Evolutionary conservation across 2,797 vertebrate species (phyloP).

Genomic region (Hemitrygon akajei): DNA sequence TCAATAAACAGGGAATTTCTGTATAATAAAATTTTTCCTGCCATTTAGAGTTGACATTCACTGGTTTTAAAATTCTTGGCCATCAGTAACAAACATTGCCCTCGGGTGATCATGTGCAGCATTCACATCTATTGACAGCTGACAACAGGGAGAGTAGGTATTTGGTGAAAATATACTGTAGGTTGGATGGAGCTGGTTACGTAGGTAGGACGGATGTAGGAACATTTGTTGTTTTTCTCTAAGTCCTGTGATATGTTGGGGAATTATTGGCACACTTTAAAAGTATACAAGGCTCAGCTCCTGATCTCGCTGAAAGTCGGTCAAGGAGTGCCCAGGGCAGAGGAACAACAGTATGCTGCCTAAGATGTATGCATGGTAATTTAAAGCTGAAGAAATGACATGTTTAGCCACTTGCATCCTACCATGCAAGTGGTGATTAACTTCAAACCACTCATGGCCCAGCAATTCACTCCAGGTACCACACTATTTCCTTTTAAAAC

Average conservation of each 20-base stretch:
- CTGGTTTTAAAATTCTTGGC: not conserved
- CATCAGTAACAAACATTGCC: not conserved
- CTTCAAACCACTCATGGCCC: not conserved
- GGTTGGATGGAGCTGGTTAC: too few relatives aligned
- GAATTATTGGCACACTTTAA: too few relatives aligned
- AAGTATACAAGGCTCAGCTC: too few relatives aligned
- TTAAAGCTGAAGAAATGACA: too few relatives aligned
- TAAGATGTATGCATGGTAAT: too few relatives aligned
- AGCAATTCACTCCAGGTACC: not conserved
- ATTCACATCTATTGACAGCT: not conserved
- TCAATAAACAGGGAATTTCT: not conserved
- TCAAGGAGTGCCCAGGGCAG: too few relatives aligned
- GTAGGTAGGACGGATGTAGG: too few relatives aligned
- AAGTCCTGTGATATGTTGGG: too few relatives aligned
- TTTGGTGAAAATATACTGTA: not conserved
- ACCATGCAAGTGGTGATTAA: not conserved
- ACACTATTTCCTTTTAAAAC: not conserved
- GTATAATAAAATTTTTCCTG: not conserved
- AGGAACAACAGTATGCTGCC: too few relatives aligned
- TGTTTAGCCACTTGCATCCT: too few relatives aligned
- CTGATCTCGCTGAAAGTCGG: too few relatives aligned
- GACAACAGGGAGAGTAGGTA: not conserved
- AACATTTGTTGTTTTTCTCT: too few relatives aligned
- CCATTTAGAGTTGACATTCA: not conserved
- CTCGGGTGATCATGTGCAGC: constrained; percentile 1